Evolutionary conservation across 1,140 invertebrate genomes (phyloP).

Genomic region (Eumaeus atala): DNA sequence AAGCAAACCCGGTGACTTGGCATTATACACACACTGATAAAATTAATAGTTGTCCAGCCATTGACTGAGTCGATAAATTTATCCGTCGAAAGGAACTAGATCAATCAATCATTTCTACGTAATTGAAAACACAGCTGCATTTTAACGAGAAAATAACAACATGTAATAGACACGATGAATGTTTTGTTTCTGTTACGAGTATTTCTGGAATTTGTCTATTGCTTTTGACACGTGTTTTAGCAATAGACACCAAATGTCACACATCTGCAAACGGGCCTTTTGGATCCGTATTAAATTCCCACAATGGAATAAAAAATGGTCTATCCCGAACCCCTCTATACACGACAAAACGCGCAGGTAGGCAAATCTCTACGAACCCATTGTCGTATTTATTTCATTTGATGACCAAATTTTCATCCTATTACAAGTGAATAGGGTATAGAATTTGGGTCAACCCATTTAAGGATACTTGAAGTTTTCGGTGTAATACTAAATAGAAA

Average conservation of each 20-base stretch:
- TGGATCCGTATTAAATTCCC: conserved; percentile 64
- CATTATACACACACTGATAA: conserved; percentile 47
- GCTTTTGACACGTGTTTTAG: conserved; percentile 49
- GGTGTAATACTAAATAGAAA: not conserved
- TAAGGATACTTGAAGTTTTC: conserved; percentile 4
- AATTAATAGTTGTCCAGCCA: conserved; percentile 53
- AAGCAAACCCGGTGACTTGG: conserved; percentile 51
- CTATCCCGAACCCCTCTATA: conserved; percentile 47
- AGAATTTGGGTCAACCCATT: conserved; percentile 8
- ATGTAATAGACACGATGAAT: conserved; percentile 1
- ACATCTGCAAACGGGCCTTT: conserved; percentile 69
- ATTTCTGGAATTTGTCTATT: too few relatives aligned
- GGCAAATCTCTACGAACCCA: conserved; percentile 62
- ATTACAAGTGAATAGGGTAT: conserved; percentile 31
- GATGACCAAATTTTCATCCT: conserved; percentile 52
- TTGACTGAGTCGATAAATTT: conserved; percentile 57
- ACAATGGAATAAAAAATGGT: conserved; percentile 66
- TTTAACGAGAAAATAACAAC: conserved; percentile 34
- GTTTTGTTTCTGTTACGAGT: not conserved
- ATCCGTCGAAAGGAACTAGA: conserved; percentile 46
- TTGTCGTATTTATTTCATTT: conserved; percentile 51
- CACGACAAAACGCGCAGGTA: conserved; percentile 70
- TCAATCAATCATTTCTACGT: conserved; percentile 53
- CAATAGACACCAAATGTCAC: conserved; percentile 47
- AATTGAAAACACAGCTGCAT: conserved; percentile 60